Evolutionary conservation across 1,140 invertebrate genomes (phyloP).

Genomic region (Brachionus rotundiformis): DNA sequence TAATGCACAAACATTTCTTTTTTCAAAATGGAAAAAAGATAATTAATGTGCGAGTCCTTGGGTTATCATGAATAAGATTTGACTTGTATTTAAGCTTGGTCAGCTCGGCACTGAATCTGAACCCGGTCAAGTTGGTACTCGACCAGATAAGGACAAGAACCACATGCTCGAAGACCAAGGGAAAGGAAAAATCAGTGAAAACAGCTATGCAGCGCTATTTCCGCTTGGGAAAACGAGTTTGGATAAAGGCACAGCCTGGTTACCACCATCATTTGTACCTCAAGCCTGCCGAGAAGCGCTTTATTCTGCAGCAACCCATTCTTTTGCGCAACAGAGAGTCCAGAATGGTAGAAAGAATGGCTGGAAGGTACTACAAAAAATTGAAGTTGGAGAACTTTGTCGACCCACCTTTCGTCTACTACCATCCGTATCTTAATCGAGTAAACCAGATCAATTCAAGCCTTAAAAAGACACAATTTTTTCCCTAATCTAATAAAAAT

Average conservation of each 20-base stretch:
- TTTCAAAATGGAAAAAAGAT: neutral
- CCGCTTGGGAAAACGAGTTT: conserved; percentile 18
- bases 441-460: conserved; percentile 4
- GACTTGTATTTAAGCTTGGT: neutral
- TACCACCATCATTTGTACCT: conserved; percentile 43
- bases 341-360: conserved; percentile 47
- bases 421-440: conserved; percentile 40
- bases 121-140: neutral
- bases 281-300: conserved; percentile 38
- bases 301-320: conserved; percentile 40
- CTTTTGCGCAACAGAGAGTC: conserved; percentile 37
- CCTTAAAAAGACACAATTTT: neutral
- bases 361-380: conserved; percentile 38
- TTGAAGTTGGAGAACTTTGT: conserved; percentile 41
- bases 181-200: conserved; percentile 41
- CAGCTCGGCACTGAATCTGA: conserved; percentile 8
- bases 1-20: neutral
- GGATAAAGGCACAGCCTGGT: conserved; percentile 45
- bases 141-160: conserved; percentile 33
- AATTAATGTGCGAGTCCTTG: no score
- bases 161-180: conserved; percentile 29
- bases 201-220: conserved; percentile 47
- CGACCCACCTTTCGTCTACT: conserved; percentile 20
- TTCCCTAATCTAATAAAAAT: conserved; percentile 11
- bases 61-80: no score